Evolutionary conservation across 2,888 invertebrate genomes (phyloP).

Genomic region (Caprella mutica): DNA sequence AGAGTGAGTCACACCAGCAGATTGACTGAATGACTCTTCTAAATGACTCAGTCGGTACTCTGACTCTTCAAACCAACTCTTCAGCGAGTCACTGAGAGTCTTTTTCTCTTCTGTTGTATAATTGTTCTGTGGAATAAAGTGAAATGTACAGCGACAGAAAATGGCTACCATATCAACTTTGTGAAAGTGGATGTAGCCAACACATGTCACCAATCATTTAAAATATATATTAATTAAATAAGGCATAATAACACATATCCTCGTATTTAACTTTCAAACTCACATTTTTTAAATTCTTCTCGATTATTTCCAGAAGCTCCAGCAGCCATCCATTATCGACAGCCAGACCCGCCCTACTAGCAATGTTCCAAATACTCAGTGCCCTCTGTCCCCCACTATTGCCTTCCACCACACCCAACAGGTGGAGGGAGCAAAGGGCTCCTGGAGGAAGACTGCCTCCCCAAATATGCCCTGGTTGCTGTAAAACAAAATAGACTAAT

Average conservation of each 20-base stretch:
- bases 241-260: no score
- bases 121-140: no score
- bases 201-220: no score
- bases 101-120: not conserved
- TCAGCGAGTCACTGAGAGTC: not conserved
- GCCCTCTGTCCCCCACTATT: not conserved
- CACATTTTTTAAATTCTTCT: no score
- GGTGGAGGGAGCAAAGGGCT: not conserved
- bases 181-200: no score
- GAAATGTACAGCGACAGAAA: no score
- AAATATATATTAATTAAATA: no score
- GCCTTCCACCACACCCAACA: not conserved
- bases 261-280: no score
- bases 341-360: not conserved
- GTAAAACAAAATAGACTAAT: no score
- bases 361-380: conserved; percentile 1
- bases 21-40: not conserved
- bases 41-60: not conserved
- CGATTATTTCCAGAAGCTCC: not conserved
- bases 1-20: not conserved
- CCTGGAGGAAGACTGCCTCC: not conserved
- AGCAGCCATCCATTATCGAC: not conserved
- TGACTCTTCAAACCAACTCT: not conserved
- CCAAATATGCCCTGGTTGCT: not conserved
- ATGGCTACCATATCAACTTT: no score